Base-by-base conservation (phyloP, 2,888 invertebrate genomes). In the Lepidochitona cinerea region DNA sequence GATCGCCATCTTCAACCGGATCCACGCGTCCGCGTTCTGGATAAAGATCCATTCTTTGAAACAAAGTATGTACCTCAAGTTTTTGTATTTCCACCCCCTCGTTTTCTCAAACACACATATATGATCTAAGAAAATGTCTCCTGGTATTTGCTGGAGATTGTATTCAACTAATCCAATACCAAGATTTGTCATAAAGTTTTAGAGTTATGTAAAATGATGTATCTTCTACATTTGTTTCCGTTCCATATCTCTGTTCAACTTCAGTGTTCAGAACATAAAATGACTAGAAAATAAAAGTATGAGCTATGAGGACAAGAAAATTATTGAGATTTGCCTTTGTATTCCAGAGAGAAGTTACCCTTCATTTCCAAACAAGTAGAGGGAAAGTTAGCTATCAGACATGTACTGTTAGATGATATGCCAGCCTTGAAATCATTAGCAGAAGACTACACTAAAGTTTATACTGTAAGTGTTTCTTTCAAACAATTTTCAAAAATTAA, bases 321-420 rank as follows among this genome's bases (percentile, higher is more conserved):
- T 41, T 41, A 41, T 12, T 12, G 9, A 12, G 9, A 18, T 41
- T 41, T 41, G 41, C 41, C 71, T 70, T 72, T 64, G 70, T n/a
- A 68, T 84, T 84, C 32, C 82, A 91, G 91, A 71, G 87, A 88
- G 68, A 83, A 85, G 72, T 85, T 92, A 59, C 92, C 92, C 18
- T 91, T 89, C 78, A 87, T 92, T 49, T 92, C 92, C 18, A 87
- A 90, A 23, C 75, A 82, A 7, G 88, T 89, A 3, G 88, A 92
- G 72, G 90, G 90, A 18, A 91, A 91, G 74, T 85, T 92, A 70
- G 83, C 90, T n/a, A 90, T 92, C 74, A 83, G 92, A 68, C 92
- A 92, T 49, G 90, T 92, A n/a, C 74, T 87, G 18, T 75, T 88
- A 41, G 88, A 89, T 36, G 91, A 92, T 78, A 79, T 86, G 72